These are phyloP conservation scores for Lottia scabra DNA, from an alignment of 2,888 invertebrate genomes.

Conservation along the genomic window DNA sequence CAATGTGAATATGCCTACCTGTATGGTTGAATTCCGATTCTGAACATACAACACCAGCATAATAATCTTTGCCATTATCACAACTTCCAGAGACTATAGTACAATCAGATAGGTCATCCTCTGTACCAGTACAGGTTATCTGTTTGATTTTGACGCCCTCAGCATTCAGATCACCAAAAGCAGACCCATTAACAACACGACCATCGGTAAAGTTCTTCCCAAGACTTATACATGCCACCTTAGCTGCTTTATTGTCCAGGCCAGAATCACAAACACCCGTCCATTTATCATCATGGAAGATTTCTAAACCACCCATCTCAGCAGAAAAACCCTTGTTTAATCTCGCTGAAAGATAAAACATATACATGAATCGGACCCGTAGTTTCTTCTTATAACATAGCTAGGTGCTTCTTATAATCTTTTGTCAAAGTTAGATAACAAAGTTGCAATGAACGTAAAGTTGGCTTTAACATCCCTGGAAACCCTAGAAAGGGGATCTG, in stretches of 20 bases:
- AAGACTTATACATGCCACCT: constrained; percentile 40
- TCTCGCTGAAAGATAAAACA: constrained; percentile 37
- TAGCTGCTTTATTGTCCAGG: constrained; percentile 36
- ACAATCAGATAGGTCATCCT: constrained; percentile 43
- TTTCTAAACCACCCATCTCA: constrained; percentile 49
- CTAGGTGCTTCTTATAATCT: too few species aligned
- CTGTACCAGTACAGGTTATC: constrained; percentile 69
- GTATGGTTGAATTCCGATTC: constrained; percentile 37
- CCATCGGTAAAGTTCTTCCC: constrained; percentile 44
- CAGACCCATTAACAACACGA: constrained; percentile 43
- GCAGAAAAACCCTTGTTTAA: constrained; percentile 40
- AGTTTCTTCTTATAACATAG: too few species aligned
- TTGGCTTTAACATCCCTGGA: too few species aligned
- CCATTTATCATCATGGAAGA: constrained; percentile 43
- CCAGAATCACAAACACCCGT: constrained; percentile 47
- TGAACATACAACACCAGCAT: constrained; percentile 52
- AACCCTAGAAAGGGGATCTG: too few species aligned
- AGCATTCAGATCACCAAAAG: constrained; percentile 45
- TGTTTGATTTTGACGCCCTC: constrained; percentile 48
- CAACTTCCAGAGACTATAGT: constrained; percentile 36
- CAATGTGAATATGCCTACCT: constrained; percentile 24
- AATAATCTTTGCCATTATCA: constrained; percentile 28
- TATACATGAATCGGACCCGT: background rate
- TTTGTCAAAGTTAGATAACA: too few species aligned
- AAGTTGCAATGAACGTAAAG: too few species aligned